A percentile compares a stretch with the other conserved stretches of the same genome.
phyloP scores from a whole-genome alignment of 2,888 invertebrate genomes.

The Drosophila falleni region DNA sequence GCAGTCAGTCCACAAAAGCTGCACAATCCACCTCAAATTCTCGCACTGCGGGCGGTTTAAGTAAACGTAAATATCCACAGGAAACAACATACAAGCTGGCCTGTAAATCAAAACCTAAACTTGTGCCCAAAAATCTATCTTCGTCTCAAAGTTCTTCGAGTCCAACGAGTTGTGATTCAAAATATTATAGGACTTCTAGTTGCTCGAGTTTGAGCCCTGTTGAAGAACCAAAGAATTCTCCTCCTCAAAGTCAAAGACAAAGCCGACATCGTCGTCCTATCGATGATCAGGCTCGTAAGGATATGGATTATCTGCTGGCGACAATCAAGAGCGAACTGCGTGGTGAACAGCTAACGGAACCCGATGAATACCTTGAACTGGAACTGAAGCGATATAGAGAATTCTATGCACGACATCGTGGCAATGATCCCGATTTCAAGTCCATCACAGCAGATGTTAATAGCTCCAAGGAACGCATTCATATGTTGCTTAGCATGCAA shows the following conservation, averaged over 20 bases:
- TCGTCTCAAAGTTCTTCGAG: constrained; percentile 1
- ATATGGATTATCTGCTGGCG: constrained; percentile 42
- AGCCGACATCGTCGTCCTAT: not conserved
- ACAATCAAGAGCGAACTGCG: constrained; percentile 74
- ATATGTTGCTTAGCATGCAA: constrained; percentile 79
- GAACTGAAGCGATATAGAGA: constrained; percentile 71
- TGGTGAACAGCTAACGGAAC: constrained; percentile 53
- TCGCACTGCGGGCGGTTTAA: constrained; percentile 30
- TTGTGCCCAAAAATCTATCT: constrained; percentile 24
- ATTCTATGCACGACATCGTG: constrained; percentile 53
- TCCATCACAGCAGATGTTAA: constrained; percentile 4
- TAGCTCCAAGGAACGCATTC: constrained; percentile 60
- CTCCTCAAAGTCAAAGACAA: not conserved
- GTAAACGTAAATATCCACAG: not conserved
- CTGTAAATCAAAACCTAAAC: constrained; percentile 30
- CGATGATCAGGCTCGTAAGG: constrained; percentile 15
- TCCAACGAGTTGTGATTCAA: not conserved
- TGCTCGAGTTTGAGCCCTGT: not conserved
- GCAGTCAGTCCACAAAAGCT: not conserved
- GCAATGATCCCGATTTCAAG: constrained; percentile 30
- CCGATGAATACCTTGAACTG: constrained; percentile 72
- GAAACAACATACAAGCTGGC: constrained; percentile 16
- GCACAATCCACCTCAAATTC: not conserved
- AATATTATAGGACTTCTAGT: not conserved
- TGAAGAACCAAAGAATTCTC: not conserved